These are phyloP conservation scores for Drosophila algonquin DNA, from an alignment of 2,888 invertebrate species.

Conservation along the genomic window DNA sequence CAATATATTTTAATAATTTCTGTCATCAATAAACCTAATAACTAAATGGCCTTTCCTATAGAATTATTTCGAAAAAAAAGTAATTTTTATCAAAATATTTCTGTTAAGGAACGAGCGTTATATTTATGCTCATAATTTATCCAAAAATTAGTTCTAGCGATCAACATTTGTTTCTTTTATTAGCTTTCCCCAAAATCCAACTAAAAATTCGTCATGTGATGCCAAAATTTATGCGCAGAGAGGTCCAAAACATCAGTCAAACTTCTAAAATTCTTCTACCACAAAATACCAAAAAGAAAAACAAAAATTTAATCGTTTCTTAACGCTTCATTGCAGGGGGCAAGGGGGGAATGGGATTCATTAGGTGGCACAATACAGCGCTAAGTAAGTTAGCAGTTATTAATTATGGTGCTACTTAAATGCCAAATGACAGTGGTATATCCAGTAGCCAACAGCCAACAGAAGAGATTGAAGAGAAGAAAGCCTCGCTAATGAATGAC, in stretches of 20 bases:
- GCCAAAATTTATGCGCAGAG: not conserved
- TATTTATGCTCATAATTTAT: too few relatives aligned
- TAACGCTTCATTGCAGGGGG: constrained; percentile 9
- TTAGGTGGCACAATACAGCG: constrained; percentile 59
- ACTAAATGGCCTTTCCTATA: too few relatives aligned
- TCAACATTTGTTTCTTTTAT: not conserved
- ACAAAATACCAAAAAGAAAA: not conserved
- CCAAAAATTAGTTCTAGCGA: too few relatives aligned
- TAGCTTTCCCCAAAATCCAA: not conserved
- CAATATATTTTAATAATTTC: too few relatives aligned
- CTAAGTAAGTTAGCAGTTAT: constrained; percentile 72
- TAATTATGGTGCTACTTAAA: constrained; percentile 53
- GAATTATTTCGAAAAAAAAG: too few relatives aligned
- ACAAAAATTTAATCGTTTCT: constrained; percentile 3
- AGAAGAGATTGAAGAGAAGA: constrained; percentile 24
- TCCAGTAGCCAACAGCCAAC: constrained; percentile 44
- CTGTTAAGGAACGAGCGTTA: too few relatives aligned
- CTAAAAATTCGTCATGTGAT: constrained; percentile 12
- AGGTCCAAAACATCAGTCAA: not conserved
- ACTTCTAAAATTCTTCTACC: too few relatives aligned
- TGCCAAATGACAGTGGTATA: constrained; percentile 9
- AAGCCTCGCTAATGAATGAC: constrained; percentile 57
- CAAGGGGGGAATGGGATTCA: constrained; percentile 59
- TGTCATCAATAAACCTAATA: too few relatives aligned
- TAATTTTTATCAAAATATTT: too few relatives aligned